Evolutionary conservation across 2,888 invertebrate species (phyloP).

Genomic region (Aporophyla nigra): DNA sequence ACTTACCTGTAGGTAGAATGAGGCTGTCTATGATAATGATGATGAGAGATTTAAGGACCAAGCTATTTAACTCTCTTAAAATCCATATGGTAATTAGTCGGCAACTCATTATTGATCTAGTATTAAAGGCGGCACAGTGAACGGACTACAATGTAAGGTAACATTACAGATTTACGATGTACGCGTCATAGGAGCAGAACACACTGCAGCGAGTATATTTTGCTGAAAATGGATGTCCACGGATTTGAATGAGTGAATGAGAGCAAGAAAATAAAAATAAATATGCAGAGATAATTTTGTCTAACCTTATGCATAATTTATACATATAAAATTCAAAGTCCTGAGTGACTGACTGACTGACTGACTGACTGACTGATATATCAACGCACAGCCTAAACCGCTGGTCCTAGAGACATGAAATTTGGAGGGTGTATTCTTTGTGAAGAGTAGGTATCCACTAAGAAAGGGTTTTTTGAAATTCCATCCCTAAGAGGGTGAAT

Average conservation of each 20-base stretch:
- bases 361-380: too few species aligned
- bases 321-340: too few species aligned
- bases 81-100: conserved; percentile 75
- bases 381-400: too few species aligned
- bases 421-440: too few species aligned
- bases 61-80: conserved; percentile 52
- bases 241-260: background rate
- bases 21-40: background rate
- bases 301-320: too few species aligned
- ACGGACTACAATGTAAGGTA: conserved; percentile 78
- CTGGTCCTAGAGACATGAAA: too few species aligned
- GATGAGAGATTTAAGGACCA: conserved; percentile 17
- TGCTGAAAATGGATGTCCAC: too few species aligned
- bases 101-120: conserved; percentile 76
- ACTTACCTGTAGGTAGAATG: background rate
- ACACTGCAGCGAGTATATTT: conserved; percentile 23
- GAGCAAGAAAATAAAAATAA: background rate
- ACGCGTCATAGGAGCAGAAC: conserved; percentile 2
- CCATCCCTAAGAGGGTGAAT: too few species aligned
- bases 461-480: too few species aligned
- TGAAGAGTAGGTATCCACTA: too few species aligned
- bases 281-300: too few species aligned
- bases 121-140: conserved; percentile 69
- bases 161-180: conserved; percentile 72
- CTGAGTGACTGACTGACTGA: too few species aligned